phyloP scores from a whole-genome alignment of 2,113 vertebrate genomes.

The Lipotes vexillifer region DNA sequence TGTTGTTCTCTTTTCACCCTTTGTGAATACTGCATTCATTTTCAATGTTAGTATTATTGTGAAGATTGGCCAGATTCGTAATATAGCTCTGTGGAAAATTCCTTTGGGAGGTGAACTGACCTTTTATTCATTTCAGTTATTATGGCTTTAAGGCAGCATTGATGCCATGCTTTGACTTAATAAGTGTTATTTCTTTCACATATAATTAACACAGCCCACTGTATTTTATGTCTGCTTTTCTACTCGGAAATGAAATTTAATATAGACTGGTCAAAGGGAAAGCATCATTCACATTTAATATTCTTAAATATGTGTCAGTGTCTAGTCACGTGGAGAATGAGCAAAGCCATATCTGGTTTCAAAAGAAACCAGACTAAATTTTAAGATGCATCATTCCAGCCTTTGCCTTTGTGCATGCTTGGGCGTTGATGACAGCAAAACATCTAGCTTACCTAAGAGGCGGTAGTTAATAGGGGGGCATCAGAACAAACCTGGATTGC shows the following conservation, averaged over 20 bases:
- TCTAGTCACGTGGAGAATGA: neutral
- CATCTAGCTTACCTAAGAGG: neutral
- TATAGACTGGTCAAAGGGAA: neutral
- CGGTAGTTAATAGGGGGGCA: neutral
- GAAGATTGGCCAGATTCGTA: neutral
- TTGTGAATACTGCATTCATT: neutral
- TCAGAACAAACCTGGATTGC: neutral
- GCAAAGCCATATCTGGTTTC: neutral
- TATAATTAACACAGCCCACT: constrained; percentile 19
- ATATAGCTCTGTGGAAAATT: neutral
- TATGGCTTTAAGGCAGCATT: neutral
- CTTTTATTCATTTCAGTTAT: constrained; percentile 44
- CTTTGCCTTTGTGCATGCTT: neutral
- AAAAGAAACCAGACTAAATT: neutral
- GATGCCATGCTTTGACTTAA: neutral
- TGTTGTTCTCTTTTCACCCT: neutral
- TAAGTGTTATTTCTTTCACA: constrained; percentile 15
- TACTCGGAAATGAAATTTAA: constrained; percentile 32
- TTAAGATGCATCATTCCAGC: neutral
- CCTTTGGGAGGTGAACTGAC: constrained; percentile 41
- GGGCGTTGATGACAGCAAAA: neutral
- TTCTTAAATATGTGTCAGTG: neutral
- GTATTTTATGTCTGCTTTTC: neutral
- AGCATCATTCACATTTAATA: neutral
- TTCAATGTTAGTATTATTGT: neutral